A percentile compares a stretch with the other conserved stretches of the same genome.
These are phyloP conservation scores for Lampropteryx suffumata DNA, from an alignment of 2,888 invertebrate genomes.

Conservation along the genomic window DNA sequence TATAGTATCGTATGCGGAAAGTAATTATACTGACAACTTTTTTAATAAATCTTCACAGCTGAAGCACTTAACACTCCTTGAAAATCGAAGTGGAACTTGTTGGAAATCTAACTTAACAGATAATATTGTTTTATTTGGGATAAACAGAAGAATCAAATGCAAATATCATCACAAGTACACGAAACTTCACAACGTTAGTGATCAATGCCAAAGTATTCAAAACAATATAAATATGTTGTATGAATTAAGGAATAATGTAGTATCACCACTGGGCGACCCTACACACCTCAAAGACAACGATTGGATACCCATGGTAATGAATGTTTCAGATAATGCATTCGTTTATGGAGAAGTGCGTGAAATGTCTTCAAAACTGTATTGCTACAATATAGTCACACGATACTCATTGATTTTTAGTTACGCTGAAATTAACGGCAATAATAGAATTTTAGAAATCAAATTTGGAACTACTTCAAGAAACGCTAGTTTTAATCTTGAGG, in stretches of 20 bases:
- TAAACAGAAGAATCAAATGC: constrained; percentile 74
- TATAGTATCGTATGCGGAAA: constrained; percentile 59
- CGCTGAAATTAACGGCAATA: constrained; percentile 51
- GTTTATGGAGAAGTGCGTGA: constrained; percentile 52
- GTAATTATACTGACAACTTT: constrained; percentile 58
- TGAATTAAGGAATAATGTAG: constrained; percentile 41
- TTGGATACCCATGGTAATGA: constrained; percentile 52
- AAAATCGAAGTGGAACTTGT: constrained; percentile 68
- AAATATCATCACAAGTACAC: constrained; percentile 41
- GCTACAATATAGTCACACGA: constrained; percentile 60
- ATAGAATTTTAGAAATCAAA: constrained; percentile 55
- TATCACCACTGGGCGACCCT: constrained; percentile 70
- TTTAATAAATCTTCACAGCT: constrained; percentile 45
- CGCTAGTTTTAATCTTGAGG: constrained; percentile 51
- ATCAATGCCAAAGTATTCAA: constrained; percentile 57
- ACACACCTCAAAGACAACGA: constrained; percentile 48
- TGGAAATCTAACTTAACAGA: constrained; percentile 54
- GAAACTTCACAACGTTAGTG: constrained; percentile 43
- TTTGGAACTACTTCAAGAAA: constrained; percentile 45
- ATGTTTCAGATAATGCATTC: constrained; percentile 33
- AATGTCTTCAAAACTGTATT: constrained; percentile 50
- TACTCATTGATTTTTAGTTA: constrained; percentile 55
- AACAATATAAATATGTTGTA: constrained; percentile 46
- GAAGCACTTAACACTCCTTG: constrained; percentile 51
- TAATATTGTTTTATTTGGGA: constrained; percentile 71